These are phyloP conservation scores for Dipodomys ordii DNA, from an alignment of 2,113 vertebrate species.

Conservation along the genomic window DNA sequence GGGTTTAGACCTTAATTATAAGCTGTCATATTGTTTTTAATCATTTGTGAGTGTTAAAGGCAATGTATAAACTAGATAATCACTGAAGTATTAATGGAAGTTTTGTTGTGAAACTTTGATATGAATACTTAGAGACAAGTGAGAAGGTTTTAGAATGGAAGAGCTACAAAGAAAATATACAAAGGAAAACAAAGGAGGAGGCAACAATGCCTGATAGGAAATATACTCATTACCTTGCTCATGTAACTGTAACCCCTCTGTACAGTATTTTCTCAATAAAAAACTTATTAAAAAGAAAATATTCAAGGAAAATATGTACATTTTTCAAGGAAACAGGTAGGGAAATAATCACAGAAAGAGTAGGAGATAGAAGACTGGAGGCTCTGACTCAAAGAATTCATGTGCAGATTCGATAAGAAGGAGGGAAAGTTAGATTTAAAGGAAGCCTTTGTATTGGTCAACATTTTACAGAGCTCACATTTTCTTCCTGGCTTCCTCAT, in stretches of 20 bases:
- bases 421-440: not conserved
- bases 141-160: conserved; percentile 12
- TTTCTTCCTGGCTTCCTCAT: conserved; percentile 13
- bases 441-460: not conserved
- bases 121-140: not conserved
- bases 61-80: conserved; percentile 26
- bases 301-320: not conserved
- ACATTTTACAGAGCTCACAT: not conserved
- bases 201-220: too few species aligned
- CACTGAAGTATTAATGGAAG: not conserved
- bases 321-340: not conserved
- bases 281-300: too few species aligned
- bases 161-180: not conserved
- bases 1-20: conserved; percentile 12
- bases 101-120: conserved; percentile 32
- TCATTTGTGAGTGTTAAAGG: conserved; percentile 35
- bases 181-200: too few species aligned
- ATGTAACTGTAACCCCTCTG: too few species aligned
- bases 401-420: conserved; percentile 10
- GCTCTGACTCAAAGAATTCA: not conserved
- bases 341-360: not conserved
- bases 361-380: not conserved
- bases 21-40: conserved; percentile 12
- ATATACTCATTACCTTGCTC: too few species aligned
- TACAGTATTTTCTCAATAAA: too few species aligned